Evolutionary conservation across 2,797 vertebrate genomes (phyloP).

Genomic region (Triplophysa bombifrons): DNA sequence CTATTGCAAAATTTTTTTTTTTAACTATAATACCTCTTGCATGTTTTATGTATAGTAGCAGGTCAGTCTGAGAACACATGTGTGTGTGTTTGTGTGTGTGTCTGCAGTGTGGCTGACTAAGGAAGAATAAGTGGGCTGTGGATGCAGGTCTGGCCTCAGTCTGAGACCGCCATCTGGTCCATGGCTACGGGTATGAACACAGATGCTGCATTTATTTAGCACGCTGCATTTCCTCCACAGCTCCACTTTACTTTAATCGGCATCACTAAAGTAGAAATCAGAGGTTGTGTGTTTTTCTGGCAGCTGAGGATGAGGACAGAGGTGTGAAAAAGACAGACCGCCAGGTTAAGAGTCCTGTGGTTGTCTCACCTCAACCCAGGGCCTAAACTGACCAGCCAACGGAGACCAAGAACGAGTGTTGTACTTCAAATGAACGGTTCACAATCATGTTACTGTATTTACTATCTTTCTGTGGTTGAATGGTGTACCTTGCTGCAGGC

Average conservation of each 20-base stretch:
- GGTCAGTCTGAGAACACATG: slow-evolving; percentile 29
- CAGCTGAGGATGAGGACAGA: slow-evolving; percentile 34
- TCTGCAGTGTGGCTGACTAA: slow-evolving; percentile 37
- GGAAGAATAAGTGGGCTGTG: slow-evolving; percentile 12
- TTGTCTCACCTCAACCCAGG: slow-evolving; percentile 19
- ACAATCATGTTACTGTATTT: not conserved
- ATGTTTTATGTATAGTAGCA: slow-evolving; percentile 22
- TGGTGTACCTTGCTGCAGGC: slow-evolving; percentile 90
- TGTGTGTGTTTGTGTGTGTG: slow-evolving; percentile 20
- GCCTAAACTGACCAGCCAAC: slow-evolving; percentile 8
- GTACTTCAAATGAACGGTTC: not conserved
- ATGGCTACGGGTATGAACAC: slow-evolving; percentile 44
- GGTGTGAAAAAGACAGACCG: slow-evolving; percentile 34
- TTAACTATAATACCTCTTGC: not conserved
- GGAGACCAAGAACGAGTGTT: not conserved
- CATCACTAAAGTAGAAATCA: slow-evolving; percentile 40
- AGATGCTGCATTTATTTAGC: slow-evolving; percentile 54
- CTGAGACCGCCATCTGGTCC: slow-evolving; percentile 50
- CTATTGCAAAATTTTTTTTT: not conserved
- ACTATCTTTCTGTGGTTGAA: not conserved
- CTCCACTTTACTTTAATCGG: slow-evolving; percentile 49
- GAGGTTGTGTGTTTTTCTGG: slow-evolving; percentile 43
- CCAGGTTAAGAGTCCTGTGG: slow-evolving; percentile 25
- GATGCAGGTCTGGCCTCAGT: slow-evolving; percentile 22
- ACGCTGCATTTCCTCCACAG: slow-evolving; percentile 51